Evolutionary conservation across 2,113 vertebrate species (phyloP).

Genomic region (Otocyon megalotis): DNA sequence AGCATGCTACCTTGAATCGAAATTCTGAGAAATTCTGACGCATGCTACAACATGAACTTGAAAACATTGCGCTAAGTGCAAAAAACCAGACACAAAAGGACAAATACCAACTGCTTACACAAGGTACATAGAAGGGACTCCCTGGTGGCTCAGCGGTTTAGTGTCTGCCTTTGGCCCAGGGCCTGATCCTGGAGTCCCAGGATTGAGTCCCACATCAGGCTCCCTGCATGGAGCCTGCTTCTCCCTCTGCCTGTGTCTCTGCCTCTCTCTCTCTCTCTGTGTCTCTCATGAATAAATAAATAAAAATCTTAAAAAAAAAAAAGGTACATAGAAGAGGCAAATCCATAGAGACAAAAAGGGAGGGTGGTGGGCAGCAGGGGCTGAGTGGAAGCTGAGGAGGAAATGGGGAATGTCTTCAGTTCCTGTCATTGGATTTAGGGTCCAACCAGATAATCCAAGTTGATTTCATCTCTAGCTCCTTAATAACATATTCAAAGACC

Average conservation of each 20-base stretch:
- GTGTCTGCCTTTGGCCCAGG: too few species aligned
- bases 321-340: neutral
- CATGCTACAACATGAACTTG: neutral
- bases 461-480: neutral
- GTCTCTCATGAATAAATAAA: too few species aligned
- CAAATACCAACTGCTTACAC: neutral
- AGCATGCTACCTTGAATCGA: neutral
- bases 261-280: too few species aligned
- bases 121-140: neutral
- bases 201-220: too few species aligned
- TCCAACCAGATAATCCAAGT: neutral
- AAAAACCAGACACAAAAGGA: neutral
- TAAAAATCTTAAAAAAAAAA: too few species aligned
- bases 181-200: too few species aligned
- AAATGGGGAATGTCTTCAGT: neutral
- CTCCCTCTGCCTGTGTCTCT: too few species aligned
- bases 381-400: neutral
- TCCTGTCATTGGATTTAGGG: neutral
- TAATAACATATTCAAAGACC: neutral
- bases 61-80: neutral
- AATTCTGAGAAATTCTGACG: slow-evolving; percentile 7
- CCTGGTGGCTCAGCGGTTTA: too few species aligned
- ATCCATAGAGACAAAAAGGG: neutral
- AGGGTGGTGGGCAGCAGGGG: neutral
- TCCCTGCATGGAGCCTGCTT: too few species aligned